Evolutionary conservation across 2,113 vertebrate genomes (phyloP).

Genomic region (Nettapus auritus): DNA sequence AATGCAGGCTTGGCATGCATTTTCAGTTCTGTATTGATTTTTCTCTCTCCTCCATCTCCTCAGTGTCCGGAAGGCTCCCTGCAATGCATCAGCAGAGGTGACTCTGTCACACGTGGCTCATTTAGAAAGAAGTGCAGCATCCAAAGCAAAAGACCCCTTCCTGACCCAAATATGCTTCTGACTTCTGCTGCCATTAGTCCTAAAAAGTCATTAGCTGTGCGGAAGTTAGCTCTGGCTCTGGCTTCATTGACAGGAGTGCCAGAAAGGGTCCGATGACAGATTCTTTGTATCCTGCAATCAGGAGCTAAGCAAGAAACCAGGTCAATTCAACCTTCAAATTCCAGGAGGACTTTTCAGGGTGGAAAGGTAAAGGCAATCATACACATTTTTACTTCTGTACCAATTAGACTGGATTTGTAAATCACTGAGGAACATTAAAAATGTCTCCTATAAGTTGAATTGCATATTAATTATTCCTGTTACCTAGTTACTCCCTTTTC

Average conservation of each 20-base stretch:
- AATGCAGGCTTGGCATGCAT: background rate
- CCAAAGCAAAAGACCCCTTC: background rate
- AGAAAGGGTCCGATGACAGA: conserved; percentile 24
- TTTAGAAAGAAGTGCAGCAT: background rate
- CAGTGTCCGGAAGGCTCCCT: background rate
- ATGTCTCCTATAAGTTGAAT: background rate
- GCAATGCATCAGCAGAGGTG: background rate
- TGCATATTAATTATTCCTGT: background rate
- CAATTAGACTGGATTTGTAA: conserved; percentile 33
- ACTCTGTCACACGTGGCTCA: background rate
- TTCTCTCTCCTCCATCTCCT: background rate
- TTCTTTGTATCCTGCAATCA: background rate
- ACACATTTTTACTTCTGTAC: conserved; percentile 15
- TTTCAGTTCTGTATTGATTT: background rate
- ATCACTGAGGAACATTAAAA: background rate
- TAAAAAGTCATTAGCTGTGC: background rate
- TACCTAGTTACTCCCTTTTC: background rate
- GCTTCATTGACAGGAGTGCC: background rate
- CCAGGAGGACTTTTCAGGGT: background rate
- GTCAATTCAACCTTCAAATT: conserved; percentile 45
- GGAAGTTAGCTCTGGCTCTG: background rate
- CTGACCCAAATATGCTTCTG: background rate
- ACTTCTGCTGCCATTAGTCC: conserved; percentile 7
- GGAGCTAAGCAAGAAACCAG: conserved; percentile 34
- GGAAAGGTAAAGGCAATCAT: conserved; percentile 14